These are phyloP conservation scores for Microplitis deprimator DNA, from an alignment of 2,888 invertebrate genomes.

Conservation along the genomic window DNA sequence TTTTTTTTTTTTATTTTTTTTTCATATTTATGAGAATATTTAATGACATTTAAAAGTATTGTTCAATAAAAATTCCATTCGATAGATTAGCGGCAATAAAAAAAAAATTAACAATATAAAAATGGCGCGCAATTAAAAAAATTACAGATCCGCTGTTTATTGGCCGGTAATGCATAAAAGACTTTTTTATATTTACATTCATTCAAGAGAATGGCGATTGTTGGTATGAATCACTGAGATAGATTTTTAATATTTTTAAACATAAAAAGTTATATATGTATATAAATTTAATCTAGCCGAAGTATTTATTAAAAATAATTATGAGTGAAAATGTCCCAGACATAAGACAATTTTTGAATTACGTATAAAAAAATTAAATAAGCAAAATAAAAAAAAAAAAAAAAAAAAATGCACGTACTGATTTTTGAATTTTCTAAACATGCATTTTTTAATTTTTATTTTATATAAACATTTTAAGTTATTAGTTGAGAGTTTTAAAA, in stretches of 20 bases:
- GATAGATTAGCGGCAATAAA: background rate
- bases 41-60: background rate
- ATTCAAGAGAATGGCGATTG: slow-evolving; percentile 23
- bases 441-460: no score
- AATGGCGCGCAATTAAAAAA: slow-evolving; percentile 27
- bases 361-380: no score
- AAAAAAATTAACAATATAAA: background rate
- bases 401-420: no score
- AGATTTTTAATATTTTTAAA: background rate
- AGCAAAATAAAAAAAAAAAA: no score
- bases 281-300: no score
- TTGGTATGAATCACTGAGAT: slow-evolving; percentile 26
- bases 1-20: slow-evolving; percentile 13
- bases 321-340: no score
- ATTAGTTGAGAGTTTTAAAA: no score
- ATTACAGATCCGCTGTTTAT: slow-evolving; percentile 34
- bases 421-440: no score
- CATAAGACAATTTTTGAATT: no score
- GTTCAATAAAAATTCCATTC: background rate
- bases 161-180: slow-evolving; percentile 31
- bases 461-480: no score
- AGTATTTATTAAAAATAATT: no score
- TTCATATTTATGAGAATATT: slow-evolving; percentile 16
- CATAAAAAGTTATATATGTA: no score
- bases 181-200: slow-evolving; percentile 33